These are phyloP conservation scores for Belonocnema kinseyi DNA, from an alignment of 1,140 invertebrate genomes.

Conservation along the genomic window DNA sequence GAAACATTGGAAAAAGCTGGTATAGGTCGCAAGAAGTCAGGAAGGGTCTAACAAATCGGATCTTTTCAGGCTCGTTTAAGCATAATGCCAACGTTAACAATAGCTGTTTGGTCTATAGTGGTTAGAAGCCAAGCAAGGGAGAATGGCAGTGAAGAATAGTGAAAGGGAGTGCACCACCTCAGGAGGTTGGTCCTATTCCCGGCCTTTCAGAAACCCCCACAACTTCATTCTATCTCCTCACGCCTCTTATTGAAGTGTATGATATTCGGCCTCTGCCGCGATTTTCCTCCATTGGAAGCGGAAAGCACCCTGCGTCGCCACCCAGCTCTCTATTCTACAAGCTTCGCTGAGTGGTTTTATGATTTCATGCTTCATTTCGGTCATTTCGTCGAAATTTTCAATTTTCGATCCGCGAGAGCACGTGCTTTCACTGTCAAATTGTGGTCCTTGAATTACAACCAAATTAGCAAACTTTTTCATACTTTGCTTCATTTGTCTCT, in stretches of 20 bases:
- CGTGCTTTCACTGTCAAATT: slow-evolving; percentile 44
- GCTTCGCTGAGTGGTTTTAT: slow-evolving; percentile 56
- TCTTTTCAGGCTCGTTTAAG: slow-evolving; percentile 61
- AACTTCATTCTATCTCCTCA: slow-evolving; percentile 53
- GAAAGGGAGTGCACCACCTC: slow-evolving; percentile 37
- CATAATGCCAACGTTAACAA: slow-evolving; percentile 64
- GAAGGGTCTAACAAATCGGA: slow-evolving; percentile 59
- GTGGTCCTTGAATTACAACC: slow-evolving; percentile 37
- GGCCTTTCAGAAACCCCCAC: slow-evolving; percentile 51
- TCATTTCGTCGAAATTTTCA: slow-evolving; percentile 56
- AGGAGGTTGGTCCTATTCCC: slow-evolving; percentile 42
- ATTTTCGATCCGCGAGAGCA: slow-evolving; percentile 50
- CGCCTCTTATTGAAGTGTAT: slow-evolving; percentile 60
- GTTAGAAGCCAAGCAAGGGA: slow-evolving; percentile 32
- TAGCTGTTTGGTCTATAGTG: slow-evolving; percentile 55
- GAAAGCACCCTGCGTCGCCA: slow-evolving; percentile 37
- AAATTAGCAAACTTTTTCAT: slow-evolving; percentile 45
- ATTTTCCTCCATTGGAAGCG: slow-evolving; percentile 51
- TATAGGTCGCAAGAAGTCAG: not conserved
- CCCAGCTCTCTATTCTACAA: slow-evolving; percentile 47
- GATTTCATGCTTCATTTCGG: slow-evolving; percentile 61
- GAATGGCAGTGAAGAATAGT: slow-evolving; percentile 49
- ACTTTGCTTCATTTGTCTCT: slow-evolving; percentile 39
- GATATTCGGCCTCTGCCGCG: slow-evolving; percentile 60
- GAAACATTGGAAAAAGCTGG: no score